Conservation (phyloP, 2,797 vertebrate genomes). For the Hylomyscus alleni region DNA sequence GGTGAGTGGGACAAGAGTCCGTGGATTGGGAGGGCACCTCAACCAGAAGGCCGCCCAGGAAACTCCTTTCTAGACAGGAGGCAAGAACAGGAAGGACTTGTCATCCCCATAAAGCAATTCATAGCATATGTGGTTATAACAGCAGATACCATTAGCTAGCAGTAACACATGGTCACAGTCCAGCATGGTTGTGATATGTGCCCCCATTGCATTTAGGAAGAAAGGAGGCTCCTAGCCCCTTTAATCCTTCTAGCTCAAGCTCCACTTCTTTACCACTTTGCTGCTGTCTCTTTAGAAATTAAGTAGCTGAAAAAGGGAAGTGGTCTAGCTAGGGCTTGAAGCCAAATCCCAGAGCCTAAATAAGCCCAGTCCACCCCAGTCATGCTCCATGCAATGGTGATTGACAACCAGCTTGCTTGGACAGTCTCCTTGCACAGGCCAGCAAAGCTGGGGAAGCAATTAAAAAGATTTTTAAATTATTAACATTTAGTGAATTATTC, state of each 20-base stretch:
- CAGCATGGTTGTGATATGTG: too few species aligned
- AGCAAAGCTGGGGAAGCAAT: conserved; percentile 85
- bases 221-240: background rate
- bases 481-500: conserved; percentile 90
- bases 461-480: conserved; percentile 90
- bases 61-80: background rate
- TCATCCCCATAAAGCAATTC: background rate
- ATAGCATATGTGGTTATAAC: background rate
- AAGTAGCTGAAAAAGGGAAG: conserved; percentile 77
- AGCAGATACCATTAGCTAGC: background rate
- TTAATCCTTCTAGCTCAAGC: background rate
- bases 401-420: conserved; percentile 73
- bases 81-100: background rate
- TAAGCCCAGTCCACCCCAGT: conserved; percentile 74
- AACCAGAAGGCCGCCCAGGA: background rate
- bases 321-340: conserved; percentile 75
- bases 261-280: background rate
- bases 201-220: background rate
- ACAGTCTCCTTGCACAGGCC: conserved; percentile 36
- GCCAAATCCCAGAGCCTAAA: conserved; percentile 84
- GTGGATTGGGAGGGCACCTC: background rate
- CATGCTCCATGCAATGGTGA: conserved; percentile 38
- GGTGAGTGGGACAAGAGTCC: background rate
- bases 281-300: conserved; percentile 81
- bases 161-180: background rate